These are phyloP conservation scores for Trinorchestia longiramus DNA, from an alignment of 1,140 invertebrate genomes.

Conservation along the genomic window DNA sequence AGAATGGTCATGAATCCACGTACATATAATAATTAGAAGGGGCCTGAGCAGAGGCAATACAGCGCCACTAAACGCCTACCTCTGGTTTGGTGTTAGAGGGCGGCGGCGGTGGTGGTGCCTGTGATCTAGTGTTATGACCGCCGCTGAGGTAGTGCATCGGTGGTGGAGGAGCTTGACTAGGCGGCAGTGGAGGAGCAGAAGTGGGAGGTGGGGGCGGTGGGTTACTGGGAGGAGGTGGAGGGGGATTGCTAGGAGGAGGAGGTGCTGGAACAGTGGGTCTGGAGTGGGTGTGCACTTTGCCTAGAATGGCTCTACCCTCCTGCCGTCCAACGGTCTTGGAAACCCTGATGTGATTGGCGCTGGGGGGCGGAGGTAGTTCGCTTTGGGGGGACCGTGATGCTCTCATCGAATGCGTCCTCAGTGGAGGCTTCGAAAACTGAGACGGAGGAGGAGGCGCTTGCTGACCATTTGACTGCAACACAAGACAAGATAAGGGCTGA, in stretches of 20 bases:
- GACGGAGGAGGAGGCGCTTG: background rate
- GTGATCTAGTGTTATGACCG: constrained; percentile 54
- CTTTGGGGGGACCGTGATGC: constrained; percentile 49
- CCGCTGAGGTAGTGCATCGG: constrained; percentile 54
- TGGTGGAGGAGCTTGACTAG: constrained; percentile 53
- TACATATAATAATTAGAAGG: too few relatives aligned
- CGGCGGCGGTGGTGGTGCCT: constrained; percentile 8
- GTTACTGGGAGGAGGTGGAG: constrained; percentile 64
- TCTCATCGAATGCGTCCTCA: constrained; percentile 32
- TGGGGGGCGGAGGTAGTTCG: constrained; percentile 42
- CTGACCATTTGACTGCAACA: constrained; percentile 7
- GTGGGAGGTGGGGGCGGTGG: constrained; percentile 68
- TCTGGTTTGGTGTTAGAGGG: constrained; percentile 57
- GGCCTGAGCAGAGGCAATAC: too few relatives aligned
- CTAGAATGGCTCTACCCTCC: background rate
- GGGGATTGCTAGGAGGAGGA: background rate
- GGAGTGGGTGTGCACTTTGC: constrained; percentile 70
- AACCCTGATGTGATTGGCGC: constrained; percentile 39
- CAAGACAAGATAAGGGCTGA: background rate
- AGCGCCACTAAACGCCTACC: background rate
- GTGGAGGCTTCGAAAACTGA: background rate
- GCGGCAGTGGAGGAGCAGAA: constrained; percentile 67
- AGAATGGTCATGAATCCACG: too few relatives aligned
- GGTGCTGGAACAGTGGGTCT: constrained; percentile 57
- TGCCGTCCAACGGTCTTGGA: background rate